phyloP scores from a whole-genome alignment of 2,888 invertebrate genomes.

The Melangyna quadrimaculata region DNA sequence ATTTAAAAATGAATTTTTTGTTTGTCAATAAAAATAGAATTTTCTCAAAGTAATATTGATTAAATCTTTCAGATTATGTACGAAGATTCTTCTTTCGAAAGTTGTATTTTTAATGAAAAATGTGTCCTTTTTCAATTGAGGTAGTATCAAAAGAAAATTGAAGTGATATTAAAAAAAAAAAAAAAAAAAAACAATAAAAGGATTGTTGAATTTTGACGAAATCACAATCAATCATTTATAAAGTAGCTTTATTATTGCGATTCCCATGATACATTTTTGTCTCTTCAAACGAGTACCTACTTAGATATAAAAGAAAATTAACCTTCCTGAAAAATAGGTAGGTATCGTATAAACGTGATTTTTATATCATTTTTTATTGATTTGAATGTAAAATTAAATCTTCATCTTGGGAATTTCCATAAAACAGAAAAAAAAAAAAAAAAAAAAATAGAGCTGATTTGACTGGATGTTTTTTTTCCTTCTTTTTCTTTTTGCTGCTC shows the following conservation, averaged over 20 bases:
- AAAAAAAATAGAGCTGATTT: slow-evolving; percentile 39
- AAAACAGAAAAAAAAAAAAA: too few relatives aligned
- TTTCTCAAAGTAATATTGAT: not conserved
- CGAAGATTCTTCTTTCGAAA: not conserved
- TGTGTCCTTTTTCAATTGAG: not conserved
- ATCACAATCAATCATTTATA: slow-evolving; percentile 7
- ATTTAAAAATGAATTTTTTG: not conserved
- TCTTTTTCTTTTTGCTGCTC: not conserved
- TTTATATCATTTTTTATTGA: slow-evolving; percentile 57
- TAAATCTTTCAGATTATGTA: not conserved
- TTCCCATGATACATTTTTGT: not conserved
- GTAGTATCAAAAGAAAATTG: not conserved
- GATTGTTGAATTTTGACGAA: not conserved
- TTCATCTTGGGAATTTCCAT: slow-evolving; percentile 41
- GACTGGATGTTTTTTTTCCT: slow-evolving; percentile 7
- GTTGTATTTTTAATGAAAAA: not conserved
- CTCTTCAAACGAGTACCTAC: not conserved
- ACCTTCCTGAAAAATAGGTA: not conserved
- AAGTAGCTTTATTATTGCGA: not conserved
- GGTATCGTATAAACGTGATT: slow-evolving; percentile 15
- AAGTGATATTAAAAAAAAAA: not conserved
- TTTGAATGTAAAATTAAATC: slow-evolving; percentile 59
- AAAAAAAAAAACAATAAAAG: slow-evolving; percentile 21
- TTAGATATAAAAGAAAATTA: slow-evolving; percentile 1
- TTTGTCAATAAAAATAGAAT: slow-evolving; percentile 22